Evolutionary conservation across 2,888 invertebrate genomes (phyloP).

Genomic region (Baccha elongata): DNA sequence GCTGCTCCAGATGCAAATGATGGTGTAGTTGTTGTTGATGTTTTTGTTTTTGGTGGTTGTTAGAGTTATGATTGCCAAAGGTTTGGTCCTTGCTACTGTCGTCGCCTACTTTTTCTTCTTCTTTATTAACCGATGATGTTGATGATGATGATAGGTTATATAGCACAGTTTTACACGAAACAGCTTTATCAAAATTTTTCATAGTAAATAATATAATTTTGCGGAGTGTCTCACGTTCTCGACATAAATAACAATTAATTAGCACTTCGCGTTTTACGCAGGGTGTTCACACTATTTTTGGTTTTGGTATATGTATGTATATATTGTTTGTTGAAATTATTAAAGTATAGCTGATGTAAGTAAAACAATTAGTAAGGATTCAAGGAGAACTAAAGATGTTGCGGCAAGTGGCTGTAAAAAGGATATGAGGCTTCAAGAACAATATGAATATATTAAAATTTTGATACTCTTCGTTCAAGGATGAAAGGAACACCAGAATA

Average conservation of each 20-base stretch:
- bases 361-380: neutral
- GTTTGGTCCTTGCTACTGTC: conserved; percentile 12
- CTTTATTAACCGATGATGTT: neutral
- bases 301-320: neutral
- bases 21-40: conserved; percentile 39
- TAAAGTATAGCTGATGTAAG: neutral
- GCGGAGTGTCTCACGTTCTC: conserved; percentile 58
- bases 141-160: conserved; percentile 20
- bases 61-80: conserved; percentile 32
- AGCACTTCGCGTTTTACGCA: conserved; percentile 8
- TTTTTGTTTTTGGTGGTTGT: conserved; percentile 31
- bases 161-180: conserved; percentile 59
- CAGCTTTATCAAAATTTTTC: conserved; percentile 69
- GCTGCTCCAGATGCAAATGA: conserved; percentile 16
- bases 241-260: conserved; percentile 60
- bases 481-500: neutral
- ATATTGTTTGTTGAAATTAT: conserved; percentile 21
- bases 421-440: neutral
- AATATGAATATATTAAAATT: conserved; percentile 20
- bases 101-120: neutral
- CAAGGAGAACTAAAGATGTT: neutral
- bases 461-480: neutral
- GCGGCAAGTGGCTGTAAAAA: conserved; percentile 18
- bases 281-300: conserved; percentile 20
- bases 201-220: conserved; percentile 57